Conservation (phyloP, 2,888 invertebrate species). For the Perizoma flavofasciatum region DNA sequence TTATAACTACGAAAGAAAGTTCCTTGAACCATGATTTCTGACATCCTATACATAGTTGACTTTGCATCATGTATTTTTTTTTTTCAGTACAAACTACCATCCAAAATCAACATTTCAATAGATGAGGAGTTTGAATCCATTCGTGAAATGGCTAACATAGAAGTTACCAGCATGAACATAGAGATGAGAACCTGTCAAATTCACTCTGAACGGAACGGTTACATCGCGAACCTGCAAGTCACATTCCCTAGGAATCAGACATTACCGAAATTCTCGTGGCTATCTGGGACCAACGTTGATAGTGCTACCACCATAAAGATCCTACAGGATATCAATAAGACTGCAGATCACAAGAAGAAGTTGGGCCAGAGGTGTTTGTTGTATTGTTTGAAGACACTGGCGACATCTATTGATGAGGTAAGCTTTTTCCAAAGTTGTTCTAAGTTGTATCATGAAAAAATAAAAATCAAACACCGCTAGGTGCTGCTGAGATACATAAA, state of each 20-base stretch:
- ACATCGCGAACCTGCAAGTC: slow-evolving; percentile 82
- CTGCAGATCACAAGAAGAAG: slow-evolving; percentile 91
- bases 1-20: no score
- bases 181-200: slow-evolving; percentile 84
- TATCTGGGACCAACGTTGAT: slow-evolving; percentile 85
- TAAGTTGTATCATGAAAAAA: no score
- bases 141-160: slow-evolving; percentile 78
- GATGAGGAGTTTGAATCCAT: slow-evolving; percentile 81
- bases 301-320: slow-evolving; percentile 88
- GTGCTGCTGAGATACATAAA: no score
- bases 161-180: slow-evolving; percentile 84
- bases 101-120: slow-evolving; percentile 67
- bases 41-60: no score
- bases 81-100: slow-evolving; percentile 66
- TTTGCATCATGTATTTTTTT: background rate
- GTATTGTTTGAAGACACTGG: slow-evolving; percentile 88
- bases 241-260: slow-evolving; percentile 83
- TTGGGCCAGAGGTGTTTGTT: slow-evolving; percentile 94
- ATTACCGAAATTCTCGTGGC: slow-evolving; percentile 80
- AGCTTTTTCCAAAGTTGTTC: slow-evolving; percentile 1
- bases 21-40: no score
- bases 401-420: slow-evolving; percentile 79
- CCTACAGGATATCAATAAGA: slow-evolving; percentile 91
- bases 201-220: slow-evolving; percentile 80
- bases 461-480: no score